Conservation (phyloP, 2,888 invertebrate species). For the Clitarchus hookeri region DNA sequence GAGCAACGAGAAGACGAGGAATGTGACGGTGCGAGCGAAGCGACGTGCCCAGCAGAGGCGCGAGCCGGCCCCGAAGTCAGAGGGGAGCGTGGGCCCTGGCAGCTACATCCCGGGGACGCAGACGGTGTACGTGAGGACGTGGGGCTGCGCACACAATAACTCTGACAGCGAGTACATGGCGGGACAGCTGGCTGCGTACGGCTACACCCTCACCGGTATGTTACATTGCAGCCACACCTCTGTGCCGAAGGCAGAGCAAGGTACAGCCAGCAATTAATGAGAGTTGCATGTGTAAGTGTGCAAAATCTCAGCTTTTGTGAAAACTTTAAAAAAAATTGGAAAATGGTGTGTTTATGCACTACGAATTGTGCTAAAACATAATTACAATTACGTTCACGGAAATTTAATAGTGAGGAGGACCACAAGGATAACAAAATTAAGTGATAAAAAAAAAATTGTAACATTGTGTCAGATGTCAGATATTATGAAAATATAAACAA, state of each 20-base stretch:
- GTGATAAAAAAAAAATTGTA: too few relatives aligned
- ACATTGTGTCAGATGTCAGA: too few relatives aligned
- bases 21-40: conserved; percentile 67
- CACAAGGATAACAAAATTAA: too few relatives aligned
- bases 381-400: too few relatives aligned
- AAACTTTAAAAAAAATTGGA: background rate
- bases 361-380: too few relatives aligned
- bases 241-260: background rate
- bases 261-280: background rate
- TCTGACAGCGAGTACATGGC: conserved; percentile 99
- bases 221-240: background rate
- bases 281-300: background rate
- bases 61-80: conserved; percentile 42
- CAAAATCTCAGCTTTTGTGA: background rate
- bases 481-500: too few relatives aligned
- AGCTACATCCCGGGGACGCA: conserved; percentile 69
- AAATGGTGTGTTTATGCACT: background rate
- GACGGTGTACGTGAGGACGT: conserved; percentile 86
- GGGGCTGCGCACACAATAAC: conserved; percentile 98
- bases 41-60: conserved; percentile 53
- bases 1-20: conserved; percentile 64
- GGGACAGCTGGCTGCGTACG: conserved; percentile 85
- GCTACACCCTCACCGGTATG: conserved; percentile 75
- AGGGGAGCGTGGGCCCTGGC: conserved; percentile 35
- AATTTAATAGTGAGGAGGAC: too few relatives aligned